A percentile compares a stretch with the other conserved stretches of the same genome.
Evolutionary conservation across 1,140 invertebrate genomes (phyloP).

Genomic region (Apis laboriosa): DNA sequence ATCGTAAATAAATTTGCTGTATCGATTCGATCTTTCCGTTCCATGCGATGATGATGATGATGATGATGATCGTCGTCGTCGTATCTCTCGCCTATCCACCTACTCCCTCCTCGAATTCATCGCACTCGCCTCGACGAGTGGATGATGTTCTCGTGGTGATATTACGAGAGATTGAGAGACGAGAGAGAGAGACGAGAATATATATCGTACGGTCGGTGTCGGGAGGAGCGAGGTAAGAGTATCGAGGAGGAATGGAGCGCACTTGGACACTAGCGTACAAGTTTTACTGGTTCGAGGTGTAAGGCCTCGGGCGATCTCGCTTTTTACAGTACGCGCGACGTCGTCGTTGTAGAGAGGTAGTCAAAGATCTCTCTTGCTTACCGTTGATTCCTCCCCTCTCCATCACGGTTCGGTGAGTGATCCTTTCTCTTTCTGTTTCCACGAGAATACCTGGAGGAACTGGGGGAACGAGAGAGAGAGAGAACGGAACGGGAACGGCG

Average conservation of each 20-base stretch:
- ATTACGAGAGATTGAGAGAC: no score
- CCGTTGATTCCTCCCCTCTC: conserved; percentile 50
- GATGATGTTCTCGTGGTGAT: no score
- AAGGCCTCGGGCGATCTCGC: conserved; percentile 76
- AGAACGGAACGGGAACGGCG: conserved; percentile 67
- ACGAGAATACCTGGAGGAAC: conserved; percentile 53
- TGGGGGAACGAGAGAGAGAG: conserved; percentile 53
- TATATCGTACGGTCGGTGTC: no score
- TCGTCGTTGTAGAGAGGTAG: conserved; percentile 64
- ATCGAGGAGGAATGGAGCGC: conserved; percentile 45
- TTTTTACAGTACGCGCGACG: conserved; percentile 74
- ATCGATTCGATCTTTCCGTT: no score
- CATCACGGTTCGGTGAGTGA: conserved; percentile 31
- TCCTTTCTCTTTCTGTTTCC: conserved; percentile 59
- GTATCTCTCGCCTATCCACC: no score
- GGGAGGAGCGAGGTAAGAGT: not conserved
- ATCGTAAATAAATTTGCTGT: conserved; percentile 26
- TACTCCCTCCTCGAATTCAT: no score
- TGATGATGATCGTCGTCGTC: no score
- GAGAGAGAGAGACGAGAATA: no score
- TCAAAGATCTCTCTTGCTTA: conserved; percentile 71
- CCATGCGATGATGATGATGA: no score
- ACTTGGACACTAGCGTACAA: conserved; percentile 73
- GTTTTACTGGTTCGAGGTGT: conserved; percentile 80
- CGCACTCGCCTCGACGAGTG: no score